phyloP scores from a whole-genome alignment of 2,113 vertebrate species.

The Vicugna pacos region DNA sequence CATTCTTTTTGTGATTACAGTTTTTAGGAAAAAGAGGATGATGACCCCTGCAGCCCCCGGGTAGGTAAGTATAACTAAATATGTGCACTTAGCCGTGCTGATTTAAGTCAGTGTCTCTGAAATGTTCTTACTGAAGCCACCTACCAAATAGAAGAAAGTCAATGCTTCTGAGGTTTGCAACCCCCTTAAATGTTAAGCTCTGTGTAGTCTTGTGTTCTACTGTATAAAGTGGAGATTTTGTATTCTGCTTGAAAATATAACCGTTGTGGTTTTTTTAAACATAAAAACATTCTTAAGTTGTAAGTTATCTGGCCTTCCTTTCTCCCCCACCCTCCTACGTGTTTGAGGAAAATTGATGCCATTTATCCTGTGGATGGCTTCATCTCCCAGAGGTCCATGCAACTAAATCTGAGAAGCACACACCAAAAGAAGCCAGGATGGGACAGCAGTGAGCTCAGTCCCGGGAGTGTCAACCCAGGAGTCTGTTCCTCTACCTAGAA shows the following conservation, averaged over 20 bases:
- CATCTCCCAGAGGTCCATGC: background rate
- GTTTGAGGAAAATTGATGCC: constrained; percentile 15
- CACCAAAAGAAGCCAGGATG: background rate
- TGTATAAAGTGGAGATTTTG: background rate
- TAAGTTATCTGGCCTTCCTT: background rate
- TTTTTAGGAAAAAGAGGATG: background rate
- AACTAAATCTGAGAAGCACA: background rate
- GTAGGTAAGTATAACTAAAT: no score
- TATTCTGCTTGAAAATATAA: background rate
- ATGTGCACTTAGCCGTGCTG: background rate
- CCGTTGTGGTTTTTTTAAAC: background rate
- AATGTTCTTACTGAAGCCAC: background rate
- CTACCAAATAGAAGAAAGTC: background rate
- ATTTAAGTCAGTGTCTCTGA: background rate
- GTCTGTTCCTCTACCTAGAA: background rate
- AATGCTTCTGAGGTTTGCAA: background rate
- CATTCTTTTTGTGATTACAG: background rate
- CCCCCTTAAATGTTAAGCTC: background rate
- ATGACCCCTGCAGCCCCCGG: background rate
- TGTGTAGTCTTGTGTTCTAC: background rate
- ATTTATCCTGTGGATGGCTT: background rate
- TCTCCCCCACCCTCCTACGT: background rate
- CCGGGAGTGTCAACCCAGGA: no score
- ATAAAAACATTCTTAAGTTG: constrained; percentile 35
- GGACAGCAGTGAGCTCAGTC: background rate